Evolutionary conservation across 2,113 vertebrate species (phyloP).

Genomic region (Solea senegalensis): DNA sequence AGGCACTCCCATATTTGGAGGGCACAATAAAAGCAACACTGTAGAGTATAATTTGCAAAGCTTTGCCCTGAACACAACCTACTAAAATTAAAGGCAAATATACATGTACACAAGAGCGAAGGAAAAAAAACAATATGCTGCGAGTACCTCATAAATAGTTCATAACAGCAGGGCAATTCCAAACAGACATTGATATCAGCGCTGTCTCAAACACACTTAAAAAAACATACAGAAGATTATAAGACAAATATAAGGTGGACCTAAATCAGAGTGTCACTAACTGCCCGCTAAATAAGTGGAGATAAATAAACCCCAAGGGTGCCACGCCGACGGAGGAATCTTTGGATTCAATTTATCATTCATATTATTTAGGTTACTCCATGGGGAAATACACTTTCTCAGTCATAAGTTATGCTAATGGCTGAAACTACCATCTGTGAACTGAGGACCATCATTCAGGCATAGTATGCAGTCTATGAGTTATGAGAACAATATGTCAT

Average conservation of each 20-base stretch:
- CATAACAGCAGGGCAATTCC: slow-evolving; percentile 2
- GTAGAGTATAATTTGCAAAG: neutral
- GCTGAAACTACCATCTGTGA: slow-evolving; percentile 71
- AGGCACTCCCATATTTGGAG: slow-evolving; percentile 12
- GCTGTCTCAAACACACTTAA: slow-evolving; percentile 24
- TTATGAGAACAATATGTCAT: slow-evolving; percentile 61
- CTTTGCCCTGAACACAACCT: neutral
- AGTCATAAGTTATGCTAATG: slow-evolving; percentile 77
- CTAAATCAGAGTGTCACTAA: slow-evolving; percentile 57
- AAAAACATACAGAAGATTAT: slow-evolving; percentile 34
- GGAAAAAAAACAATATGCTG: neutral
- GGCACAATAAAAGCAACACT: neutral
- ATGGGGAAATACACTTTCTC: slow-evolving; percentile 65
- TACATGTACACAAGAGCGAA: neutral
- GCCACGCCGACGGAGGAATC: slow-evolving; percentile 52
- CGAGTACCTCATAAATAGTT: slow-evolving; percentile 5
- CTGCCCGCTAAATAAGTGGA: slow-evolving; percentile 59
- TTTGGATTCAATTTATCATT: slow-evolving; percentile 73
- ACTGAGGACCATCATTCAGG: slow-evolving; percentile 65
- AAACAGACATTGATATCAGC: slow-evolving; percentile 17
- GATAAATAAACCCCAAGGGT: slow-evolving; percentile 62
- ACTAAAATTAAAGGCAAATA: slow-evolving; percentile 2
- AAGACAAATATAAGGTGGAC: slow-evolving; percentile 44
- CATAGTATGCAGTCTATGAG: slow-evolving; percentile 45
- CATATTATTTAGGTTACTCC: slow-evolving; percentile 73